Percentiles rank a stretch among this genome's conserved stretches.
phyloP scores from a whole-genome alignment of 2,797 vertebrate genomes.

The Macroramphosus scolopax region DNA sequence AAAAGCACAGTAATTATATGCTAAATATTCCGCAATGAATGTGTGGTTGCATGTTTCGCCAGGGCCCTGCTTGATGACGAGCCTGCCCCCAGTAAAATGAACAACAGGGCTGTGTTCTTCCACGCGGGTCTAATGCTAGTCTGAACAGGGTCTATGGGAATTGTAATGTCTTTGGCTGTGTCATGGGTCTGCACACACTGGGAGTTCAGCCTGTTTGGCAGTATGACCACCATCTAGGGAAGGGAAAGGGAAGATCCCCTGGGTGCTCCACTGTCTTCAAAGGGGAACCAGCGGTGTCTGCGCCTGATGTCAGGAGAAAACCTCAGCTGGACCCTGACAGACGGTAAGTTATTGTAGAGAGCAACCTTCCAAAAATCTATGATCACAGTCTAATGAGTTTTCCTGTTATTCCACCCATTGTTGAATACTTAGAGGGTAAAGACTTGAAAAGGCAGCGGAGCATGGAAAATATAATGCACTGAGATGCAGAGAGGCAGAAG shows the following conservation, averaged over 20 bases:
- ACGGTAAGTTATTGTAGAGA: slow-evolving; percentile 2
- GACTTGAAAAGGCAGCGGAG: slow-evolving; percentile 12
- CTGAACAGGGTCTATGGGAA: not conserved
- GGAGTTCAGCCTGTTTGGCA: slow-evolving; percentile 8
- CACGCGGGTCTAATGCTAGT: no score
- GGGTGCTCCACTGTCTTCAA: slow-evolving; percentile 4
- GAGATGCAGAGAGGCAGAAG: slow-evolving; percentile 20
- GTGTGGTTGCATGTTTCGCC: not conserved
- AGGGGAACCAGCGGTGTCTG: slow-evolving; percentile 8
- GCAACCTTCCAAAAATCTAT: no score
- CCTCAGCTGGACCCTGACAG: slow-evolving; percentile 3
- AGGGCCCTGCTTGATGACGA: not conserved
- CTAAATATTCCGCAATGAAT: not conserved
- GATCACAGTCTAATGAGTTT: no score
- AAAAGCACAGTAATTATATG: no score
- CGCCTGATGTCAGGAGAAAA: not conserved
- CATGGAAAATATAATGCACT: slow-evolving; percentile 19
- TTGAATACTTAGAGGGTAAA: slow-evolving; percentile 20
- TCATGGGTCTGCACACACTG: not conserved
- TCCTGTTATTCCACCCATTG: slow-evolving; percentile 4
- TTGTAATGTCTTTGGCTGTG: not conserved
- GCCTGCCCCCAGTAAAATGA: no score
- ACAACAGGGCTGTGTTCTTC: not conserved
- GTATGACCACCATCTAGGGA: slow-evolving; percentile 4
- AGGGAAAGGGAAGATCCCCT: slow-evolving; percentile 9